phyloP scores from a whole-genome alignment of 2,888 invertebrate genomes.

The Melitaea athalia region DNA sequence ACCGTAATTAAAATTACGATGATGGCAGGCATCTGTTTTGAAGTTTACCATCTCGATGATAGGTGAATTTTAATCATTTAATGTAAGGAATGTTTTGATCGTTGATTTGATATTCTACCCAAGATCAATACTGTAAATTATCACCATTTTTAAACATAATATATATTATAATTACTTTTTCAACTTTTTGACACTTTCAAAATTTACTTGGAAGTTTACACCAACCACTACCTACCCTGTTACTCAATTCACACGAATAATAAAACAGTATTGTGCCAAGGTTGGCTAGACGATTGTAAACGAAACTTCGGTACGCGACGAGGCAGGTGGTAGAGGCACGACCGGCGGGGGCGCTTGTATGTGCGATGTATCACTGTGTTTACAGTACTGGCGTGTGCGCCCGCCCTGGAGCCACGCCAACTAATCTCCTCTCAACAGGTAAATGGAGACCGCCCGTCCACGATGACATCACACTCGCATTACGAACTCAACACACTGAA shows the following conservation, averaged over 20 bases:
- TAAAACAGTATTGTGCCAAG: conserved; percentile 32
- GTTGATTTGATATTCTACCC: background rate
- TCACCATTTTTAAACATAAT: background rate
- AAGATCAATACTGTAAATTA: background rate
- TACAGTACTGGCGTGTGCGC: conserved; percentile 55
- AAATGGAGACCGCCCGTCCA: conserved; percentile 61
- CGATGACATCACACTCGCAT: conserved; percentile 67
- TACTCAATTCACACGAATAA: conserved; percentile 9
- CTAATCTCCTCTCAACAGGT: conserved; percentile 73
- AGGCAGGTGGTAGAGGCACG: conserved; percentile 46
- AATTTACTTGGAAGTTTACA: background rate
- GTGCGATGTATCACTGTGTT: conserved; percentile 52
- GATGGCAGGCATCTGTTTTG: conserved; percentile 74
- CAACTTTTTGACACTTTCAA: background rate
- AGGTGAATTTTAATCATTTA: conserved; percentile 25
- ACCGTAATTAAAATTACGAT: conserved; percentile 75
- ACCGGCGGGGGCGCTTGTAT: conserved; percentile 47
- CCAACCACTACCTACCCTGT: background rate
- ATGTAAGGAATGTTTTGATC: conserved; percentile 15
- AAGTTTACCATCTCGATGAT: conserved; percentile 34
- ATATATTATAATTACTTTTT: background rate
- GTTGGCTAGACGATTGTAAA: conserved; percentile 26
- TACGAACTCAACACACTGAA: conserved; percentile 56
- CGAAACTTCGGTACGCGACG: conserved; percentile 28
- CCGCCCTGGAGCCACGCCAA: conserved; percentile 68